These are phyloP conservation scores for Staurois parvus DNA, from an alignment of 2,797 vertebrate genomes.

Conservation along the genomic window DNA sequence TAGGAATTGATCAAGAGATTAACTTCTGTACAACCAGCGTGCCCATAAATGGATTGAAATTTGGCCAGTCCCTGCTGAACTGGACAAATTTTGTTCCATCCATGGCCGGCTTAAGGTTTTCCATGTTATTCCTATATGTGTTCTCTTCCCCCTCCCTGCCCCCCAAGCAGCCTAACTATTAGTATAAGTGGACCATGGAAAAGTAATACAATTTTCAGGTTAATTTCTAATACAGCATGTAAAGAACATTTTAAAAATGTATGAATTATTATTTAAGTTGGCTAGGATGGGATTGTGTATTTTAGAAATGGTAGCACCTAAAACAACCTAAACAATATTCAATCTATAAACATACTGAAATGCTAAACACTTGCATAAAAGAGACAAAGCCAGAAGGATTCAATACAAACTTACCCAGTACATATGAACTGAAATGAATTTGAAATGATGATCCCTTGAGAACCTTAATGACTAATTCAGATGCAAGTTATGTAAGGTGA, in stretches of 20 bases:
- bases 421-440: background rate
- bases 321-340: background rate
- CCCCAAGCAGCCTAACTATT: no score
- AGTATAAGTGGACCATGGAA: background rate
- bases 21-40: no score
- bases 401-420: background rate
- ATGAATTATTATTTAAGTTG: background rate
- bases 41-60: no score
- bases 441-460: background rate
- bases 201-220: background rate
- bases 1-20: no score
- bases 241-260: background rate
- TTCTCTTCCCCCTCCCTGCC: no score
- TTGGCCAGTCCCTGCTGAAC: no score
- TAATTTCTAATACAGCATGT: background rate
- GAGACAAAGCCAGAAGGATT: background rate
- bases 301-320: background rate
- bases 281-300: background rate
- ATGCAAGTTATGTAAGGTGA: conserved; percentile 33
- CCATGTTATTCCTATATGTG: no score
- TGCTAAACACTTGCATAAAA: background rate
- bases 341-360: no score
- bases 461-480: background rate
- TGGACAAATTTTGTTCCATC: no score
- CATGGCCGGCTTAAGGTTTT: no score